Conservation (phyloP, 2,797 vertebrate genomes). For the Acanthopagrus latus region DNA sequence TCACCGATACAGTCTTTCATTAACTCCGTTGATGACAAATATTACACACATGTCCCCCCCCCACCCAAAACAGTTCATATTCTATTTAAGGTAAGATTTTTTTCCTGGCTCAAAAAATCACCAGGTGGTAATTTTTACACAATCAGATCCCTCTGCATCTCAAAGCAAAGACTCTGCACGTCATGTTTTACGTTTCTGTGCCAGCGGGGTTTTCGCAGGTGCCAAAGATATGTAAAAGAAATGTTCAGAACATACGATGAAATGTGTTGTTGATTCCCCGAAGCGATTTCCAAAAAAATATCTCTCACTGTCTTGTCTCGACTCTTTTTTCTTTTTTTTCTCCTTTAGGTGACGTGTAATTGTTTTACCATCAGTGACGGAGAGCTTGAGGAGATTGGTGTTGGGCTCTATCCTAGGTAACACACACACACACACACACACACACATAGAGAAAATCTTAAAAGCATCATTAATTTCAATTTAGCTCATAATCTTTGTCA, state of each 20-base stretch:
- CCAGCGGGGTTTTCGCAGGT: conserved; percentile 28
- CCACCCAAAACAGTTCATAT: conserved; percentile 15
- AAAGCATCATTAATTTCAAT: conserved; percentile 61
- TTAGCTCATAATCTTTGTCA: conserved; percentile 40
- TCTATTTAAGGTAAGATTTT: background rate
- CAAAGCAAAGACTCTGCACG: conserved; percentile 1
- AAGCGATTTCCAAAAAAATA: conserved; percentile 39
- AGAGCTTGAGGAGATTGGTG: conserved; percentile 95
- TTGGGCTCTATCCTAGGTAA: conserved; percentile 98
- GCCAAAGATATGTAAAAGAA: conserved; percentile 28
- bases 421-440: conserved; percentile 33
- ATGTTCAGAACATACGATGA: conserved; percentile 48
- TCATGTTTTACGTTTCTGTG: conserved; percentile 19
- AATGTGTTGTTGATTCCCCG: conserved; percentile 41
- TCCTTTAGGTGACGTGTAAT: conserved; percentile 93
- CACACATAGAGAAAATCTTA: conserved; percentile 31
- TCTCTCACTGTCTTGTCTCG: conserved; percentile 42
- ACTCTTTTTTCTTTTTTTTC: conserved; percentile 27
- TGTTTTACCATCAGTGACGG: conserved; percentile 96
- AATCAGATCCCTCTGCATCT: background rate
- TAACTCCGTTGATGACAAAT: background rate
- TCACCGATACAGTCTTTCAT: conserved; percentile 1
- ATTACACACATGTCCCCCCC: background rate
- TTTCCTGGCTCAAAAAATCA: conserved; percentile 25
- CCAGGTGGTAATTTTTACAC: conserved; percentile 18